A percentile compares a stretch with the other conserved stretches of the same genome.
These are phyloP conservation scores for Lepus europaeus DNA, from an alignment of 2,113 vertebrate species.

Conservation along the genomic window DNA sequence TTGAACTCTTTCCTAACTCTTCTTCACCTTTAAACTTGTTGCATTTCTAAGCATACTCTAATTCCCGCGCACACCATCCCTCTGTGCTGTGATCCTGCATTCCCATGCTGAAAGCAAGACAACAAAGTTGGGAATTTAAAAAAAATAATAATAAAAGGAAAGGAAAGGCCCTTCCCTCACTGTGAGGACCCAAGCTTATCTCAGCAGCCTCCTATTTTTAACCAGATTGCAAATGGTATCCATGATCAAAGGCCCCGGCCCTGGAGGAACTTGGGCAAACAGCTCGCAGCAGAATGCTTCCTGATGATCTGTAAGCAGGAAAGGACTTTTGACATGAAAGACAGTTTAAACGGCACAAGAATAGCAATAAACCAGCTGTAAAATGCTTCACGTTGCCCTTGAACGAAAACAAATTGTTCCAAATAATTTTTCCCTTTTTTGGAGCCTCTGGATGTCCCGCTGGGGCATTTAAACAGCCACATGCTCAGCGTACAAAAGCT, in stretches of 20 bases:
- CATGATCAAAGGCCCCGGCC: slow-evolving; percentile 41
- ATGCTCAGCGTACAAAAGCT: slow-evolving; percentile 87
- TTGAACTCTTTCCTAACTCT: not conserved
- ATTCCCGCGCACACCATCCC: not conserved
- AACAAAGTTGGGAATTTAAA: not conserved
- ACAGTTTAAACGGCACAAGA: slow-evolving; percentile 92
- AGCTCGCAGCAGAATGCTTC: slow-evolving; percentile 90
- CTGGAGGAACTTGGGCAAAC: slow-evolving; percentile 88
- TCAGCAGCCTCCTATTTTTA: slow-evolving; percentile 65
- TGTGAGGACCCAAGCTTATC: slow-evolving; percentile 1
- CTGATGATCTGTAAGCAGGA: slow-evolving; percentile 94
- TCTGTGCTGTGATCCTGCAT: not conserved
- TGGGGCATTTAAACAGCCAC: slow-evolving; percentile 89
- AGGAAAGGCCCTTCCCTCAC: slow-evolving; percentile 37
- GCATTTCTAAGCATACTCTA: not conserved
- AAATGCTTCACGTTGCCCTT: slow-evolving; percentile 90
- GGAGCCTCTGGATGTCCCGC: slow-evolving; percentile 84
- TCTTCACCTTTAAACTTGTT: not conserved
- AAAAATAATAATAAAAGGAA: not conserved
- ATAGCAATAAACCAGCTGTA: slow-evolving; percentile 93
- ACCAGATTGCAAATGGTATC: slow-evolving; percentile 41
- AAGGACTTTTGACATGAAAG: slow-evolving; percentile 96
- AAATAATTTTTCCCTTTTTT: slow-evolving; percentile 87
- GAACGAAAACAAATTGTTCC: slow-evolving; percentile 91
- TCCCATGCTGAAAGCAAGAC: not conserved